Evolutionary conservation across 2,113 vertebrate genomes (phyloP).

Genomic region (Phoxinus phoxinus): DNA sequence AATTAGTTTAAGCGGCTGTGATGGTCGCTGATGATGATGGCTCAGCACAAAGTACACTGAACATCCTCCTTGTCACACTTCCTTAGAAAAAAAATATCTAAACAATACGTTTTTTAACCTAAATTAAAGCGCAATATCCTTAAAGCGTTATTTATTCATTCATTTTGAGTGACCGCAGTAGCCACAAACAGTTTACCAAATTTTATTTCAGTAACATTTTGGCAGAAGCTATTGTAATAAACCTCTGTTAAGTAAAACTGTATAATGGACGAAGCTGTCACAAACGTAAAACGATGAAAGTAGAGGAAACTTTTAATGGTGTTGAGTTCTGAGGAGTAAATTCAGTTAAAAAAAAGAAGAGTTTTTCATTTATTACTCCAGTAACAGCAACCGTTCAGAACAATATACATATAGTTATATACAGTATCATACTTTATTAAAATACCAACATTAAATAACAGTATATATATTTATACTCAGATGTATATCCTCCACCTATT

Average conservation of each 20-base stretch:
- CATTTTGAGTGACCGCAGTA: background rate
- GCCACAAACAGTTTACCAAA: background rate
- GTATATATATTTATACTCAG: constrained; percentile 64
- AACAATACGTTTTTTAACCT: background rate
- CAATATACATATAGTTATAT: constrained; percentile 76
- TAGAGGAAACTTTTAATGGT: constrained; percentile 68
- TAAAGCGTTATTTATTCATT: background rate
- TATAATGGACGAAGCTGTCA: background rate
- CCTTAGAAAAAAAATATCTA: background rate
- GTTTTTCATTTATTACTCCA: constrained; percentile 59
- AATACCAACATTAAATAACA: constrained; percentile 82
- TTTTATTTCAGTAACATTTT: background rate
- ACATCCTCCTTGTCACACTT: background rate
- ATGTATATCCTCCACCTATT: constrained; percentile 41
- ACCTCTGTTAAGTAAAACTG: background rate
- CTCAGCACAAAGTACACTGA: background rate
- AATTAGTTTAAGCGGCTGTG: constrained; percentile 6
- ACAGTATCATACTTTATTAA: constrained; percentile 73
- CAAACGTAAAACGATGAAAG: background rate
- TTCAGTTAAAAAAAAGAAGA: constrained; percentile 37
- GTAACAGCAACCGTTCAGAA: constrained; percentile 63
- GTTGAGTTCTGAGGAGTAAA: constrained; percentile 66
- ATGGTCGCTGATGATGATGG: background rate
- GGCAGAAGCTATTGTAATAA: background rate
- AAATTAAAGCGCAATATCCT: background rate